These are phyloP conservation scores for Oceanodroma leucorhoa DNA, from an alignment of 2,797 vertebrate species.

Conservation along the genomic window DNA sequence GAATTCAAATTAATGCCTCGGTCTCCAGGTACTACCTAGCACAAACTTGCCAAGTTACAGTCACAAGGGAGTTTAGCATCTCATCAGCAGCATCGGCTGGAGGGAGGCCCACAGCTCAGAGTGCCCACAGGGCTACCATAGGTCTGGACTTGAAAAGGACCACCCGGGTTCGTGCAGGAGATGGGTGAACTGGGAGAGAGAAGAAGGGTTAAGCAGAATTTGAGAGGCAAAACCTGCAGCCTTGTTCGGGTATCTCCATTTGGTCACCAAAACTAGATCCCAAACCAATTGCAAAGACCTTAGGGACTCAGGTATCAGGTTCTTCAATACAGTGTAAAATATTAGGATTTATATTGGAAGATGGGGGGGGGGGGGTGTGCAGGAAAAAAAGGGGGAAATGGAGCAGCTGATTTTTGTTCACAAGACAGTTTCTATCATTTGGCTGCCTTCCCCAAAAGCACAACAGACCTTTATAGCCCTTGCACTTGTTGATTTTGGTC, in stretches of 20 bases:
- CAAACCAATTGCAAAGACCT: not conserved
- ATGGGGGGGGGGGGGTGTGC: rapidly evolving
- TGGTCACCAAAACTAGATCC: not conserved
- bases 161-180: not conserved
- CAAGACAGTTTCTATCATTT: not conserved
- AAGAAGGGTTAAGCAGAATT: not conserved
- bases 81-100: not conserved
- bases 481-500: not conserved
- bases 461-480: not conserved
- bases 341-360: not conserved
- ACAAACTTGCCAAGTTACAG: not conserved
- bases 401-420: not conserved
- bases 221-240: not conserved
- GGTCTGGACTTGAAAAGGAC: not conserved
- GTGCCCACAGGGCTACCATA: not conserved
- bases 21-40: not conserved
- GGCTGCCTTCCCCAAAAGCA: not conserved
- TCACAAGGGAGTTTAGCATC: not conserved
- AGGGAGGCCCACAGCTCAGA: not conserved
- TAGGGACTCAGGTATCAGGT: rapidly evolving
- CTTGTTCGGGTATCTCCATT: not conserved
- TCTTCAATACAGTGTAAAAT: not conserved
- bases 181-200: not conserved
- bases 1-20: not conserved
- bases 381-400: not conserved